These are phyloP conservation scores for Lasiommata megera DNA, from an alignment of 2,888 invertebrate species.

Conservation along the genomic window DNA sequence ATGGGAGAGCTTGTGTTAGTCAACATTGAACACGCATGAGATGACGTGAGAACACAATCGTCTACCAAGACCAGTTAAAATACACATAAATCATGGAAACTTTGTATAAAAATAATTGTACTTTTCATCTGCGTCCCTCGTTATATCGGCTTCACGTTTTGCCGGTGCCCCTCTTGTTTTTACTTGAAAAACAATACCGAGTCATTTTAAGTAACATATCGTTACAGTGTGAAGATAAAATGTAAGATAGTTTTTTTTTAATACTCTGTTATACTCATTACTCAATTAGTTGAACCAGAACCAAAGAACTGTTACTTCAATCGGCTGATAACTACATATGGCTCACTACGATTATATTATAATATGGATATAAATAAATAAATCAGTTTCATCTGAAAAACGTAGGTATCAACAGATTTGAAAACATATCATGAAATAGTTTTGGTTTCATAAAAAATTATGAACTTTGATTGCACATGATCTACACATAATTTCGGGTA, in stretches of 20 bases:
- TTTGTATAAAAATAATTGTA: conserved; percentile 40
- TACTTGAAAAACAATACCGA: conserved; percentile 69
- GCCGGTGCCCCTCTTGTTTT: conserved; percentile 67
- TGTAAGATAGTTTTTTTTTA: not conserved
- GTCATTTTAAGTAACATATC: conserved; percentile 28
- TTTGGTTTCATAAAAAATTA: too few relatives aligned
- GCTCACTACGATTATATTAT: not conserved
- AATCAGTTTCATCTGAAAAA: not conserved
- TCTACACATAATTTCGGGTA: too few relatives aligned
- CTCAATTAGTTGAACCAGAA: conserved; percentile 24
- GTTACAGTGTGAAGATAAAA: not conserved
- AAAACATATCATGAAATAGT: too few relatives aligned
- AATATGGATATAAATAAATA: not conserved
- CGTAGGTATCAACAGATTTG: not conserved
- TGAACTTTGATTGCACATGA: too few relatives aligned
- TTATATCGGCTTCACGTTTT: conserved; percentile 60
- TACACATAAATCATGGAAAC: conserved; percentile 50
- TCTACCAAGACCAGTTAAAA: conserved; percentile 70
- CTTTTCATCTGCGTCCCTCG: conserved; percentile 38
- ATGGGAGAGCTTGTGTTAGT: conserved; percentile 66
- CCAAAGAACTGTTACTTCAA: not conserved
- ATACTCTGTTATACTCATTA: not conserved
- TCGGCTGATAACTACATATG: not conserved
- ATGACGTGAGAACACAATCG: conserved; percentile 64
- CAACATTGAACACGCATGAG: conserved; percentile 68